phyloP scores from a whole-genome alignment of 2,797 vertebrate species.

The Melanotaenia trifasciata region DNA sequence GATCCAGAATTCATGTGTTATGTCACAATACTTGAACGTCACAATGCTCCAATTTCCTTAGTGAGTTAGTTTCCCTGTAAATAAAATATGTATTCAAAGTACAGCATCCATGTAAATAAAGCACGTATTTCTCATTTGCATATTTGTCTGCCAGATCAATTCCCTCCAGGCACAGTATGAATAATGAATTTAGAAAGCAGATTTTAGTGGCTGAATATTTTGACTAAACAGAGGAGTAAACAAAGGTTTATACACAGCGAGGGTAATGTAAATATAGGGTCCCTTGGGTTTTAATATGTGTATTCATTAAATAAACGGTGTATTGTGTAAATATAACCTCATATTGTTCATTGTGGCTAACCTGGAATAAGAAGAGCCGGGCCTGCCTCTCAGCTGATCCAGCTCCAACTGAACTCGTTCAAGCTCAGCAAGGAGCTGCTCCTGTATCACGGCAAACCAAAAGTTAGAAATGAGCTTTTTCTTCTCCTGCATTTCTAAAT shows the following conservation, averaged over 20 bases:
- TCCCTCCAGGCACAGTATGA: slow-evolving; percentile 28
- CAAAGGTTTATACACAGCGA: slow-evolving; percentile 4
- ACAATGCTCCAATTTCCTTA: slow-evolving; percentile 19
- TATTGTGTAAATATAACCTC: slow-evolving; percentile 22
- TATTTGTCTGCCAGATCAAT: slow-evolving; percentile 25
- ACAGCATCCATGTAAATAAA: slow-evolving; percentile 14
- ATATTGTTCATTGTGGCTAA: slow-evolving; percentile 63
- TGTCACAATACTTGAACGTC: slow-evolving; percentile 9
- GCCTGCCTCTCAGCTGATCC: slow-evolving; percentile 90
- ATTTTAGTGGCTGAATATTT: slow-evolving; percentile 8
- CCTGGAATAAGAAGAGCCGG: slow-evolving; percentile 93
- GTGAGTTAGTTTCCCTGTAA: neutral
- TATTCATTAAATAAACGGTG: slow-evolving; percentile 22
- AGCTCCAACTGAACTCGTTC: slow-evolving; percentile 93
- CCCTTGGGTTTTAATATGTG: slow-evolving; percentile 22
- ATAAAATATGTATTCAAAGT: neutral
- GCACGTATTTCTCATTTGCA: slow-evolving; percentile 8
- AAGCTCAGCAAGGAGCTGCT: slow-evolving; percentile 92
- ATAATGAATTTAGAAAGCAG: slow-evolving; percentile 16
- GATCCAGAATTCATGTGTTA: slow-evolving; percentile 55
- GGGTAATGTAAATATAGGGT: neutral
- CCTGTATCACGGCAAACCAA: slow-evolving; percentile 73
- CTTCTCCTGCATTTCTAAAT: neutral
- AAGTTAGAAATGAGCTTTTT: neutral
- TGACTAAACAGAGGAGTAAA: slow-evolving; percentile 23